Base-by-base conservation (phyloP, 2,113 vertebrate genomes). In the Meriones unguiculatus region DNA sequence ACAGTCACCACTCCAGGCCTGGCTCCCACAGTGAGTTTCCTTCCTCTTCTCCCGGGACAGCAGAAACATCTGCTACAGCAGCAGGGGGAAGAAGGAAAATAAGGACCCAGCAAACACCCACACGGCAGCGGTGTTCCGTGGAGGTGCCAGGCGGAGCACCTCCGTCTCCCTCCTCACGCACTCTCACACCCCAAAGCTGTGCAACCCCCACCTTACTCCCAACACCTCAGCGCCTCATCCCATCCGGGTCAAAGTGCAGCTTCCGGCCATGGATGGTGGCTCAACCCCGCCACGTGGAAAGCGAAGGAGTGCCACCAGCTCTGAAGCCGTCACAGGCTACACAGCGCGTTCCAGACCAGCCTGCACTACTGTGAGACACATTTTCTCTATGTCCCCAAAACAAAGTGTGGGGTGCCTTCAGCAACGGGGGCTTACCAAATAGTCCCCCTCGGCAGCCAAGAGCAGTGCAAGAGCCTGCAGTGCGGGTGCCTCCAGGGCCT, bases 21-120 rank as follows among this genome's bases (percentile, higher is more conserved):
- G 78, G 11, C 78, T 81, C 32, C 35, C 35, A 84, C 54, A 93
- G 62, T 11, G 22, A 6, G 24, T 87, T 90, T 77, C 87, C 89
- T 90, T 69, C 69, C 87, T 95, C 35, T 64, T 89, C 38, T 69
- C 92, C 38, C 73, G 76, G 62, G 80, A 38, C 77, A 73, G 35
- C 52, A 6, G 65, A 89, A 72, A 54, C 22, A 14, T 20, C 64
- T 78, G 75, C 35, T 32, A 11, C 38, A 35, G 38, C 18, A 64
- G 41, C 73, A 81, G 14, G 0, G 13, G 25, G 1, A 38, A 46
- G 70, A 8, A 52, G n/a, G 30, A 20, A 82, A 57, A 64, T 1
- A 22, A 64, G 38, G n/a, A 87, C 2, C n/a, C 32, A 50, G 67
- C 32, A 84, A 57, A 72, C 2, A 11, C 54, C 50, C 64, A 57